Percentiles rank a stretch among this genome's conserved stretches.
Conservation (phyloP, 2,888 invertebrate genomes). For the Drosophila trichaetosa region DNA sequence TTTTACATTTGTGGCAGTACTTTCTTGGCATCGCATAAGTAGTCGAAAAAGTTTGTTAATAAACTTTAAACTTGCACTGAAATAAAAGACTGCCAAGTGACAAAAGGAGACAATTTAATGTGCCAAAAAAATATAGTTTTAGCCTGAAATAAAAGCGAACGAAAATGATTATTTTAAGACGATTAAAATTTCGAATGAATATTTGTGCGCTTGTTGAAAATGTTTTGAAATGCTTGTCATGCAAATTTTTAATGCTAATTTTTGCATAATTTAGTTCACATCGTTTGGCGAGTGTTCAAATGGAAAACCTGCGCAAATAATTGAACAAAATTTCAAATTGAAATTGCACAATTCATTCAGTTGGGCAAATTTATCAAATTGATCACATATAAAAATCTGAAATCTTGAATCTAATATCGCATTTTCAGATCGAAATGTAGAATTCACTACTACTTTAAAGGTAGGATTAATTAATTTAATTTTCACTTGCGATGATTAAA, state of each 20-base stretch:
- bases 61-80: slow-evolving; percentile 38
- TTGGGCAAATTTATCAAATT: background rate
- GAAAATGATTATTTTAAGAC: background rate
- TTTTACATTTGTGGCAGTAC: slow-evolving; percentile 21
- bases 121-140: background rate
- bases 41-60: slow-evolving; percentile 23
- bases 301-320: background rate
- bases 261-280: background rate
- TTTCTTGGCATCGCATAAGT: slow-evolving; percentile 14
- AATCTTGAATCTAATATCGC: background rate
- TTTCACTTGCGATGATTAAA: background rate
- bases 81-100: background rate
- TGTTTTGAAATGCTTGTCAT: background rate
- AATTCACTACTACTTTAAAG: background rate
- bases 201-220: background rate
- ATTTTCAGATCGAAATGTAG: background rate
- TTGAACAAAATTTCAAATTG: background rate
- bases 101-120: background rate
- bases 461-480: background rate
- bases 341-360: background rate
- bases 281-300: background rate
- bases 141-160: background rate
- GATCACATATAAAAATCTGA: too few relatives aligned
- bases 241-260: background rate
- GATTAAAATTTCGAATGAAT: background rate